Base-by-base conservation (phyloP, 2,797 vertebrate genomes). In the Anableps anableps region DNA sequence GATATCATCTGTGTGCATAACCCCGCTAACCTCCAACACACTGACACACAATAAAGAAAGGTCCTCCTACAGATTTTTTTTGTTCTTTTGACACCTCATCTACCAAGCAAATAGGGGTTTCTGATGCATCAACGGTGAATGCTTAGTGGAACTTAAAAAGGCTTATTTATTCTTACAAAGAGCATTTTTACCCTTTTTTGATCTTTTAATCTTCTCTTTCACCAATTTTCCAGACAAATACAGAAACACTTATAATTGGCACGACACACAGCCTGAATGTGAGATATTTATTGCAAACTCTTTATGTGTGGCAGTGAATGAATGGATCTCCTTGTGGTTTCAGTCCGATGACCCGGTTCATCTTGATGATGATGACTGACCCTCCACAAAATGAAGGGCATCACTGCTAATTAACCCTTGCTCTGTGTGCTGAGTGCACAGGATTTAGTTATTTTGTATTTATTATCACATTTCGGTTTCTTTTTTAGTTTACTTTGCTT, bases 281-380 rank as follows among this genome's bases (percentile, higher is more conserved):
- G 73, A 55, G 58, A 64, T 68, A 64, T 66, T 34, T 29, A 74
- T 60, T 11, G 0, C 10, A 53, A 17, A 10, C 74, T 83, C 58
- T 53, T 78, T 58, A 58, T 86, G 13, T 43, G 60, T 68, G 71
- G 71, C 55, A 76, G 47, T 82, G 79, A 80, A 43, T 88, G n/a
- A n/a, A n/a, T n/a, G n/a, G n/a, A n/a, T n/a, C n/a, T n/a, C n/a
- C n/a, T n/a, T n/a, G n/a, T n/a, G n/a, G n/a, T n/a, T n/a, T n/a
- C n/a, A n/a, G n/a, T n/a, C n/a, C n/a, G n/a, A n/a, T n/a, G n/a
- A n/a, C n/a, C n/a, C n/a, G n/a, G n/a, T n/a, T n/a, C n/a, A n/a
- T n/a, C n/a, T n/a, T n/a, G n/a, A n/a, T n/a, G n/a, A n/a, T n/a
- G 75, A 87, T 14, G 31, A 74, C 74, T 87, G 88, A 88, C 82